These are phyloP conservation scores for Blastobasis adustella DNA, from an alignment of 2,888 invertebrate species.

Conservation along the genomic window DNA sequence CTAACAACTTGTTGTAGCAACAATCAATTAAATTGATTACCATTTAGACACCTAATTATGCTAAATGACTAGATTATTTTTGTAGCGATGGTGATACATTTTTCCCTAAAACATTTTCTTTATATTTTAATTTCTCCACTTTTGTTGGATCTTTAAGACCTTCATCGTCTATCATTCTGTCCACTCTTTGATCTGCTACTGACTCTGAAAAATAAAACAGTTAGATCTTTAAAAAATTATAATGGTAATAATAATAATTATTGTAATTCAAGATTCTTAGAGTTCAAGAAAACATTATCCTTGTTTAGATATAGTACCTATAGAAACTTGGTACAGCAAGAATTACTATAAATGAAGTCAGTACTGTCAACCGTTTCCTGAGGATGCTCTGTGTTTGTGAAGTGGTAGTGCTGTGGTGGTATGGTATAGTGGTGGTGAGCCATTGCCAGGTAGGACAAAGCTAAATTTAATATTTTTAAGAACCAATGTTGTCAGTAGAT, in stretches of 20 bases:
- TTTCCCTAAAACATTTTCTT: slow-evolving; percentile 77
- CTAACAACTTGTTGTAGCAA: too few species aligned
- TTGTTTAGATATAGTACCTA: too few species aligned
- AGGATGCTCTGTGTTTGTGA: too few species aligned
- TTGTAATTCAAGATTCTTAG: too few species aligned
- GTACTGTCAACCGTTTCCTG: too few species aligned
- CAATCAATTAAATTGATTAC: not conserved
- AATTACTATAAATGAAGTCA: too few species aligned
- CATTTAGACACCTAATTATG: not conserved
- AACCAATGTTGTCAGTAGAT: slow-evolving; percentile 1
- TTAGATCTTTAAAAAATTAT: not conserved
- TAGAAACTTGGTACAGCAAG: too few species aligned
- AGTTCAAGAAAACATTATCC: too few species aligned
- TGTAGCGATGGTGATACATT: slow-evolving; percentile 80
- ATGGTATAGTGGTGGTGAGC: too few species aligned
- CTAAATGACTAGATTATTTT: slow-evolving; percentile 17
- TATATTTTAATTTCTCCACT: slow-evolving; percentile 80
- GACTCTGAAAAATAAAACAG: slow-evolving; percentile 69
- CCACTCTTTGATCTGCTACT: slow-evolving; percentile 82
- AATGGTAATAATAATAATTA: not conserved
- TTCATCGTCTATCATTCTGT: slow-evolving; percentile 78
- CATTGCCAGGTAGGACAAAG: too few species aligned
- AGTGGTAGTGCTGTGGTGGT: too few species aligned
- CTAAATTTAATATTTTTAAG: too few species aligned
- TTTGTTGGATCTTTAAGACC: slow-evolving; percentile 71